Percentiles rank a stretch among this genome's conserved stretches.
Evolutionary conservation across 2,797 vertebrate species (phyloP).

Genomic region (Pangasius krempfi): DNA sequence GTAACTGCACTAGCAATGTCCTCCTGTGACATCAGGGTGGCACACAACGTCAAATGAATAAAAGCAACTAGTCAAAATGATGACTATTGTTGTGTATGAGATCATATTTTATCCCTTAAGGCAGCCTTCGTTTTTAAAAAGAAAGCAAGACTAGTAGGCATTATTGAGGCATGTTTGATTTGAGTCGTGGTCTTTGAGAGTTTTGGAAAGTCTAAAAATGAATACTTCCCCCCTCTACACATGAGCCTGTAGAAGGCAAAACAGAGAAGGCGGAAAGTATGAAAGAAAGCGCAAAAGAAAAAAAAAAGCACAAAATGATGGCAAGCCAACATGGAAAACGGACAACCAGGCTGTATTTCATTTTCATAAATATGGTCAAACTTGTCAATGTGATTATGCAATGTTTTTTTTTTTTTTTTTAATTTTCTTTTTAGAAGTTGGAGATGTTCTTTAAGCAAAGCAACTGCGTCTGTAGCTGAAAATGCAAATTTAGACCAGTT

Average conservation of each 20-base stretch:
- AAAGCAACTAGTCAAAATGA: not conserved
- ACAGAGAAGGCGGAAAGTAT: slow-evolving; percentile 15
- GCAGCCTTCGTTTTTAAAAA: too few relatives aligned
- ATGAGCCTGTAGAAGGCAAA: slow-evolving; percentile 5
- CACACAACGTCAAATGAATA: not conserved
- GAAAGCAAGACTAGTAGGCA: not conserved
- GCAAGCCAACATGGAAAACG: slow-evolving; percentile 20
- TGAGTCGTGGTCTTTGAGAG: slow-evolving; percentile 19
- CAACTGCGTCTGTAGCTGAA: slow-evolving; percentile 26
- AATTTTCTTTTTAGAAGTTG: slow-evolving; percentile 17
- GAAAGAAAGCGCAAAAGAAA: slow-evolving; percentile 13
- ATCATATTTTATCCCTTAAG: not conserved
- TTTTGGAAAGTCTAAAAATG: slow-evolving; percentile 4
- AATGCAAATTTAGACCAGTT: slow-evolving; percentile 49
- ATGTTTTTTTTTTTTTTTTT: slow-evolving; percentile 8
- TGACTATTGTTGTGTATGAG: not conserved
- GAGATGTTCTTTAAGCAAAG: slow-evolving; percentile 41
- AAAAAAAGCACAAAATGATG: not conserved
- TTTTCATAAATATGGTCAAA: slow-evolving; percentile 47
- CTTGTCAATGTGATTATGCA: slow-evolving; percentile 45
- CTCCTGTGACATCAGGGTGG: not conserved
- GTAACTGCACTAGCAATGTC: not conserved
- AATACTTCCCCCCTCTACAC: slow-evolving; percentile 19
- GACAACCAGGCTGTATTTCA: slow-evolving; percentile 27
- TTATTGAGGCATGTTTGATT: not conserved